phyloP scores from a whole-genome alignment of 2,888 invertebrate genomes.

The Lasioglossum morio region DNA sequence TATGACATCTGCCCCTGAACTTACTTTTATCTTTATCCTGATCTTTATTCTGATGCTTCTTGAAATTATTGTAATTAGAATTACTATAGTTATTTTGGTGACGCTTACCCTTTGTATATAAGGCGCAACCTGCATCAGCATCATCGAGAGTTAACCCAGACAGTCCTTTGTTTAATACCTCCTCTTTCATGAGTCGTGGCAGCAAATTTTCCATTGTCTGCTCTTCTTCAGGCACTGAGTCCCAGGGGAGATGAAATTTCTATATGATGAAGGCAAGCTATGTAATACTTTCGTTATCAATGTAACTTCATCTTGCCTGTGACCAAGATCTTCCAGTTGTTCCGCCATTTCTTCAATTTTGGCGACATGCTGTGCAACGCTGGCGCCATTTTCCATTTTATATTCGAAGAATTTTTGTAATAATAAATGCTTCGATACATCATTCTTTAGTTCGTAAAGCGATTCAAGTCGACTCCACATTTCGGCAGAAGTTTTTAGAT shows the following conservation, averaged over 20 bases:
- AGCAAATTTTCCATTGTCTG: neutral
- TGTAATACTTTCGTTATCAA: neutral
- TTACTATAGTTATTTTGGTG: too few relatives aligned
- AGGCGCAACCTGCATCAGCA: neutral
- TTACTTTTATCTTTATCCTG: too few relatives aligned
- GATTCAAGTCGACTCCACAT: neutral
- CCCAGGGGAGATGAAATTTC: neutral
- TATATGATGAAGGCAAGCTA: neutral
- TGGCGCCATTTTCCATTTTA: neutral
- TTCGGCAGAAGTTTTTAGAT: neutral
- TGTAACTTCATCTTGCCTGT: neutral
- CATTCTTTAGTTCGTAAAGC: neutral
- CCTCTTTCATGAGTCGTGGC: neutral
- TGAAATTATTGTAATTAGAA: too few relatives aligned
- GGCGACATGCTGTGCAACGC: neutral
- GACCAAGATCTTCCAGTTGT: too few relatives aligned
- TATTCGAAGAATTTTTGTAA: neutral
- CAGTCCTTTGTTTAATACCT: neutral
- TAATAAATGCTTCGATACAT: neutral
- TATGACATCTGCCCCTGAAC: too few relatives aligned
- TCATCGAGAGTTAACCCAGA: neutral
- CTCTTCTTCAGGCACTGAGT: neutral
- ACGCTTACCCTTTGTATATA: too few relatives aligned
- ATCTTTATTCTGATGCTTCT: too few relatives aligned
- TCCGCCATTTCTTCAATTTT: neutral